Evolutionary conservation across 2,797 vertebrate species (phyloP), one percentile per base, ranked within the genome.

Genomic region (Myioborus miniatus): DNA sequence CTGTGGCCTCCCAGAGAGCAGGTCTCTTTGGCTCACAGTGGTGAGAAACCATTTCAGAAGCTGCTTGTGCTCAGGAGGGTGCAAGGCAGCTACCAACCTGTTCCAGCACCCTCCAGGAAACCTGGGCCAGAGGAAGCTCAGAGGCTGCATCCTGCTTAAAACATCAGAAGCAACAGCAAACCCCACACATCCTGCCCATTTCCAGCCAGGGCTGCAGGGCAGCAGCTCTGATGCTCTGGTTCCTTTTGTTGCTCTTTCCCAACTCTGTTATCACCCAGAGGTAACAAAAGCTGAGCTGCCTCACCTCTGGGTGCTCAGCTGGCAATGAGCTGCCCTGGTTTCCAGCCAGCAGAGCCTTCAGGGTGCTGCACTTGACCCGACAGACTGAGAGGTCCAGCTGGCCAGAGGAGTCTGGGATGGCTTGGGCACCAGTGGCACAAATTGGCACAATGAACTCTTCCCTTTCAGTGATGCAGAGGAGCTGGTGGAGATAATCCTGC

Each of bases 1-100:
- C 6, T 23, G 41, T 34, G 43, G 46, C 19, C 21, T 39, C 74
- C n/a, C 49, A 46, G 43, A 43, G 29, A 47, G 41, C 0, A 1
- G 36, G 2, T 22, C 8, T 34, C 0, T 63, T n/a, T 56, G 53
- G 47, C 52, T 60, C 29, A 14, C 2, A 29, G 15, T 0, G 6
- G 6, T 24, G 7, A 5, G 10, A 4, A 58, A n/a, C 30, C 49
- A 37, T 17, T 80, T 43, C 81, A 72, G 80, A 49, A 41, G 36
- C 19, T 30, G 32, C 18, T 49, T 11, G 43, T 2, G 8, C 65
- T 43, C 70, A 71, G 44, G 18, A 68, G 59, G 77, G 12, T 55
- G 27, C 67, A 50, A 58, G 11, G 2, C 44, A 50, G 18, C 18
- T 47, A 5, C 62, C 26, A 4, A 44, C 15, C 5, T 3, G 15